Evolutionary conservation across 2,113 vertebrate genomes (phyloP).

Genomic region (Fukomys damarensis): DNA sequence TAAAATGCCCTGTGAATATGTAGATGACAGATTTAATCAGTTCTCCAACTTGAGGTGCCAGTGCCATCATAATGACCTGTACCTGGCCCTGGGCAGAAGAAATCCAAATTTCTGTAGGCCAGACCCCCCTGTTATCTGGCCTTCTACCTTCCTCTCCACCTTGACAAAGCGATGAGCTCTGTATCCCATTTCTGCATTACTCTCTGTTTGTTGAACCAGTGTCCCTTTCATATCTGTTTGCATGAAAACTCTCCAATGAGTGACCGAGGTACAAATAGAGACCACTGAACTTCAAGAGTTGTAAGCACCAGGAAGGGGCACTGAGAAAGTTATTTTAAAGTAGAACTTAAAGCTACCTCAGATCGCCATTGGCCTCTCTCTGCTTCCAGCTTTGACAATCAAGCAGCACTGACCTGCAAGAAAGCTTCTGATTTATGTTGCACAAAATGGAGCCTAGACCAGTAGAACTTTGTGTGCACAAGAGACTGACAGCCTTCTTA

Average conservation of each 20-base stretch:
- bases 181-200: neutral
- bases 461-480: neutral
- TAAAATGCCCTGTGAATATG: rapidly evolving
- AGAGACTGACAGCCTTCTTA: neutral
- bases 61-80: neutral
- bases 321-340: neutral
- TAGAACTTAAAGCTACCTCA: neutral
- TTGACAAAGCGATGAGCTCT: neutral
- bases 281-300: neutral
- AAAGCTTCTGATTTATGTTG: neutral
- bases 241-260: neutral
- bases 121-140: neutral
- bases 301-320: neutral
- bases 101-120: rapidly evolving
- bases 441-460: neutral
- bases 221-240: neutral
- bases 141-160: no score
- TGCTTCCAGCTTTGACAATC: neutral
- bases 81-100: rapidly evolving
- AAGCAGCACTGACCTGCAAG: neutral
- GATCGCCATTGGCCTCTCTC: neutral
- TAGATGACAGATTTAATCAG: neutral
- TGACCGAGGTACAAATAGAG: neutral
- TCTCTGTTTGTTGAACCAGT: neutral
- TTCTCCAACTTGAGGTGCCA: neutral